phyloP scores from a whole-genome alignment of 2,888 invertebrate species.

The Sinelater perroti region DNA sequence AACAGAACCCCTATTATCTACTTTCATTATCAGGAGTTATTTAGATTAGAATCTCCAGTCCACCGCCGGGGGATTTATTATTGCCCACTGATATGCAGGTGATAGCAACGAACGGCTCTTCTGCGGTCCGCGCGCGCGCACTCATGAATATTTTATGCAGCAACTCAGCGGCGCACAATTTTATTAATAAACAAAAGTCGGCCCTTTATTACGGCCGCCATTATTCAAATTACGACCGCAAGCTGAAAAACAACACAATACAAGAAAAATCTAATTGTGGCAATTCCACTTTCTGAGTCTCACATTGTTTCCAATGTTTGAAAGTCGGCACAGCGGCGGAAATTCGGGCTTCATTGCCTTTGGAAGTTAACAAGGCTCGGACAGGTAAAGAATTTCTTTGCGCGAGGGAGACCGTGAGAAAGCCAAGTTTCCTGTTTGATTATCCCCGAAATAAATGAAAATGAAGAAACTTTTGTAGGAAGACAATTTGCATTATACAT shows the following conservation, averaged over 20 bases:
- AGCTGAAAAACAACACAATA: constrained; percentile 19
- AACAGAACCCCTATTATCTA: constrained; percentile 10
- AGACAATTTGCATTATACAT: too few species aligned
- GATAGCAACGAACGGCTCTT: not conserved
- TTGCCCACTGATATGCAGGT: constrained; percentile 3
- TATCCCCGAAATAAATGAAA: constrained; percentile 4
- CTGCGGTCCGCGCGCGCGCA: too few species aligned
- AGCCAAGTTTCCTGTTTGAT: constrained; percentile 15
- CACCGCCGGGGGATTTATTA: constrained; percentile 17
- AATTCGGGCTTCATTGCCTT: constrained; percentile 30
- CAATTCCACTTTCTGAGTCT: constrained; percentile 25
- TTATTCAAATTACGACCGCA: constrained; percentile 19
- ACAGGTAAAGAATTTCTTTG: constrained; percentile 34
- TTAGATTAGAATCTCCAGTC: constrained; percentile 15
- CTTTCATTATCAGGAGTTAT: constrained; percentile 11
- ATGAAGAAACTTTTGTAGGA: too few species aligned
- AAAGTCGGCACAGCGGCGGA: constrained; percentile 29
- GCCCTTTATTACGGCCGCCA: constrained; percentile 3
- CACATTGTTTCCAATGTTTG: constrained; percentile 33
- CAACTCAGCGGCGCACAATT: not conserved
- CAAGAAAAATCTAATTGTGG: constrained; percentile 27
- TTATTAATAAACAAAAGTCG: constrained; percentile 17
- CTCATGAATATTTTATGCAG: constrained; percentile 15
- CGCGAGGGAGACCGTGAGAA: constrained; percentile 23
- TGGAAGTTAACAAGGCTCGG: constrained; percentile 32